Evolutionary conservation across 2,797 vertebrate species (phyloP).

Genomic region (Pseudopleuronectes americanus): DNA sequence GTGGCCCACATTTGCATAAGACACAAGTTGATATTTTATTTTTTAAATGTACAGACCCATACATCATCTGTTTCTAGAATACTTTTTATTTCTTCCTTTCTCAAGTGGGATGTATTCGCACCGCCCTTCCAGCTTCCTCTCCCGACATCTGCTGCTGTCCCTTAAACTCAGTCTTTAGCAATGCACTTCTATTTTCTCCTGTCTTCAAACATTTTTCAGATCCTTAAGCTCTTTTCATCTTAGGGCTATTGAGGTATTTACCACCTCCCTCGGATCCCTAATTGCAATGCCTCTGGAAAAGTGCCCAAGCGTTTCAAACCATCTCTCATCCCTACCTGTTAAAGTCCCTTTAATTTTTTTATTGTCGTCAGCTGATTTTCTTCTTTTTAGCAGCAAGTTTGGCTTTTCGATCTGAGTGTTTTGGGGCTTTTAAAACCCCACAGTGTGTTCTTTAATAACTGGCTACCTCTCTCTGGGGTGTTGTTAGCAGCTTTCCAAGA

Average conservation of each 20-base stretch:
- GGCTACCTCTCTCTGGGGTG: slow-evolving; percentile 42
- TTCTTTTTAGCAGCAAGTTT: slow-evolving; percentile 21
- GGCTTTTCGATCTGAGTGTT: slow-evolving; percentile 10
- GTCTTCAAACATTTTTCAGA: slow-evolving; percentile 30
- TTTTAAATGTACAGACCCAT: not conserved
- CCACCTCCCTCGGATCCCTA: slow-evolving; percentile 31
- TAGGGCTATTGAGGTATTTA: slow-evolving; percentile 43
- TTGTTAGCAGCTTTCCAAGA: slow-evolving; percentile 47
- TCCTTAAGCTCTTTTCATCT: slow-evolving; percentile 57
- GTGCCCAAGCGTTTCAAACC: too few species aligned
- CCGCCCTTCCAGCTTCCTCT: slow-evolving; percentile 33
- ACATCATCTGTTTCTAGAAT: slow-evolving; percentile 18
- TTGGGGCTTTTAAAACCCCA: slow-evolving; percentile 37
- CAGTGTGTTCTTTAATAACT: slow-evolving; percentile 57
- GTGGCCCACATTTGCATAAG: slow-evolving; percentile 12
- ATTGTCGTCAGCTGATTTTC: not conserved
- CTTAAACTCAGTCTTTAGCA: slow-evolving; percentile 43
- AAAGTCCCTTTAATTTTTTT: too few species aligned
- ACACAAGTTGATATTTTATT: not conserved
- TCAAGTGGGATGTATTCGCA: slow-evolving; percentile 23
- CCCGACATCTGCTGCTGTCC: slow-evolving; percentile 42
- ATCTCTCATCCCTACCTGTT: too few species aligned
- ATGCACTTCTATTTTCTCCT: slow-evolving; percentile 15
- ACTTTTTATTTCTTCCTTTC: slow-evolving; percentile 25
- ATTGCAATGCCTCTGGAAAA: slow-evolving; percentile 23